phyloP scores from a whole-genome alignment of 2,888 invertebrate species.

The Melieria omissa region DNA sequence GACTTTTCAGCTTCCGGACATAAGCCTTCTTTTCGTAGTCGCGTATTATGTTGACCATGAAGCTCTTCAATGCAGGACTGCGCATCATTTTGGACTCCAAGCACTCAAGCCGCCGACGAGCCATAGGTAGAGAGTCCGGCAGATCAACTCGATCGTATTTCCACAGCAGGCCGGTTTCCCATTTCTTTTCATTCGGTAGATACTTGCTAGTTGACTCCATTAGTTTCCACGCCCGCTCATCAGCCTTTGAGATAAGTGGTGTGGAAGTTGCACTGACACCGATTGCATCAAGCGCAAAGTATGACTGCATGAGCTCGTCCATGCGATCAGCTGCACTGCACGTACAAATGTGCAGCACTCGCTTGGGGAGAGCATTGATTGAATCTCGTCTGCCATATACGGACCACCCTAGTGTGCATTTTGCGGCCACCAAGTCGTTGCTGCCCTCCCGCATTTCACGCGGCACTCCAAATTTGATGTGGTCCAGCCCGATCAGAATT shows the following conservation, averaged over 20 bases:
- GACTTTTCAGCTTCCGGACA: too few species aligned
- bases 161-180: conserved; percentile 37
- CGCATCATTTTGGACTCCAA: conserved; percentile 32
- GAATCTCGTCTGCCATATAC: conserved; percentile 30
- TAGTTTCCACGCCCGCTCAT: conserved; percentile 31
- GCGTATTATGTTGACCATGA: too few species aligned
- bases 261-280: not conserved
- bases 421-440: conserved; percentile 30
- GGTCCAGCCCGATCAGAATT: conserved; percentile 7
- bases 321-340: not conserved
- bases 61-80: conserved; percentile 41
- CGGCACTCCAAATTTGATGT: conserved; percentile 15
- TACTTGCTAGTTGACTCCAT: conserved; percentile 32
- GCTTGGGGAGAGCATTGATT: not conserved
- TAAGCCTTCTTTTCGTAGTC: too few species aligned
- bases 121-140: conserved; percentile 35
- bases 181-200: conserved; percentile 23
- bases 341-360: too few species aligned
- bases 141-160: conserved; percentile 24
- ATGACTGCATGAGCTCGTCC: too few species aligned
- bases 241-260: conserved; percentile 26
- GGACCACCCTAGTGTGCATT: conserved; percentile 38
- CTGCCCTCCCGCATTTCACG: conserved; percentile 1
- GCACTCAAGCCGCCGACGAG: conserved; percentile 24
- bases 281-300: too few species aligned